Base-by-base conservation (phyloP, 64 coral and sea anemone genomes). In the Montipora cactus region DNA sequence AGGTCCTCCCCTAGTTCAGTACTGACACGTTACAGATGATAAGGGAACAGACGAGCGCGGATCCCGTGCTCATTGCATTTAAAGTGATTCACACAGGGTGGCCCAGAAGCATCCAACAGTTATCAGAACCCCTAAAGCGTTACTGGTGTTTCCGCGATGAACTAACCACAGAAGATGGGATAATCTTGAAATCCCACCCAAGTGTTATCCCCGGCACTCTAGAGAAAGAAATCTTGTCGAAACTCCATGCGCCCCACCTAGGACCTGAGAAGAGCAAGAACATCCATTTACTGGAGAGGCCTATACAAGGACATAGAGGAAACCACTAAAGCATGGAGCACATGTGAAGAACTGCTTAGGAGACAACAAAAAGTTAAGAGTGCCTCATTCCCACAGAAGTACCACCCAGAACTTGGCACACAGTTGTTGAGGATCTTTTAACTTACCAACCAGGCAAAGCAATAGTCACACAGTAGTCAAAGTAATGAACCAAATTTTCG, bases 41-140 rank as follows among this genome's bases (percentile, higher is more conserved):
- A 51, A 76, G 19, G 23, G 44, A 69, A 66, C 69, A 81, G 44
- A 91, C 79, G 9, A 55, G 5, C 47, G 7, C 45, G 50, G 79
- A 73, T 50, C 44, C 20, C 74, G 91, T 87, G 68, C 73, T 93
- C 23, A 81, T 16, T 47, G 51, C 83, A 47, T 74, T 93, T 72
- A 87, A 53, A 91, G 69, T 91, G 16, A 21, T 91, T 20, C 80
- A 91, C 47, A 6, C 11, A 12, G 81, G 91, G 8, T 93, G 91
- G 91, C 91, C 75, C 23, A 25, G 82, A 69, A 79, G 53, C 91
- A 87, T 93, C 61, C 85, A 93, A n/a, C 53, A 88, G 72, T 4
- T 74, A 10, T 4, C 25, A 59, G 45, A 53, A 48, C 70, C 70
- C 59, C 44, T 91, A 44, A 62, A 53, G 52, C 11, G 57, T 44